Conservation (phyloP, 2,113 vertebrate genomes). For the Rallus limicola region DNA sequence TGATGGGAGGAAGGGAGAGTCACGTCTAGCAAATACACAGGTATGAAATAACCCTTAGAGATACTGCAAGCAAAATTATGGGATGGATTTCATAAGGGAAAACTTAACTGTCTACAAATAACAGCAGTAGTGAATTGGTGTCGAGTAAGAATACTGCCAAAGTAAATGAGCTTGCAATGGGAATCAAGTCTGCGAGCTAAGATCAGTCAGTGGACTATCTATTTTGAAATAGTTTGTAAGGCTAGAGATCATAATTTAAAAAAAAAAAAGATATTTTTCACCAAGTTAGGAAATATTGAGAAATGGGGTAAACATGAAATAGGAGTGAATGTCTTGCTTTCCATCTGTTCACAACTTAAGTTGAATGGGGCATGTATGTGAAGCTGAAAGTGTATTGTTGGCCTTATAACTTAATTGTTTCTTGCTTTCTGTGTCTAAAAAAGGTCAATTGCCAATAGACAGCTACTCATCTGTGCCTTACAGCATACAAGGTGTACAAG, state of each 20-base stretch:
- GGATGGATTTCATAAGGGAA: neutral
- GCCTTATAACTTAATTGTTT: neutral
- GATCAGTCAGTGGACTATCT: neutral
- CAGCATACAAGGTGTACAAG: neutral
- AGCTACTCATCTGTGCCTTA: neutral
- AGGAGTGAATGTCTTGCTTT: neutral
- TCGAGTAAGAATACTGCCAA: neutral
- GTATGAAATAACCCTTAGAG: neutral
- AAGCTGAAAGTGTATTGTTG: neutral
- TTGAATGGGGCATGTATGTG: neutral
- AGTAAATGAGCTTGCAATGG: neutral
- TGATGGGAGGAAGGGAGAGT: neutral
- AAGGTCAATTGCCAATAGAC: neutral
- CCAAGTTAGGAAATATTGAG: neutral
- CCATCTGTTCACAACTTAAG: neutral
- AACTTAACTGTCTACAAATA: neutral
- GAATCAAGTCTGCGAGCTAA: neutral
- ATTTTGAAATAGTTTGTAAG: neutral
- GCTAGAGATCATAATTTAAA: neutral
- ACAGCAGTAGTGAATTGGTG: neutral
- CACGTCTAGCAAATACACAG: neutral
- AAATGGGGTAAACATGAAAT: neutral
- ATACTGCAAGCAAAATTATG: neutral
- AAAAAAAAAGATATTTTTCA: neutral
- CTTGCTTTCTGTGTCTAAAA: neutral